phyloP scores from a whole-genome alignment of 2,888 invertebrate species.

The Limenitis camilla region DNA sequence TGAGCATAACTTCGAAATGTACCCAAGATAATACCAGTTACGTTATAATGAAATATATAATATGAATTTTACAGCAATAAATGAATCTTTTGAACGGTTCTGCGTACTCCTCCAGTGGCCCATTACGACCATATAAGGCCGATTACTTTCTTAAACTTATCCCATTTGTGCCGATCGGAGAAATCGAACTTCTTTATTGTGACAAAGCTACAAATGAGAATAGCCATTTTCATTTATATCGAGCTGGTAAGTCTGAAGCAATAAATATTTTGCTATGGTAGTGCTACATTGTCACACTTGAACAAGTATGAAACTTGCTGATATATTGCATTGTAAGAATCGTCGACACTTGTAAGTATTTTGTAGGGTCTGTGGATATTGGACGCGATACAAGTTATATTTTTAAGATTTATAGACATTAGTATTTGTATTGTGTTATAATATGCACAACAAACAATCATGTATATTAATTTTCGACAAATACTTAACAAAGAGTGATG shows the following conservation, averaged over 20 bases:
- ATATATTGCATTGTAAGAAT: constrained; percentile 39
- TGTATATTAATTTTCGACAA: no score
- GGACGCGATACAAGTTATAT: background rate
- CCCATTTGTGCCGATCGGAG: constrained; percentile 66
- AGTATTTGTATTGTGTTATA: background rate
- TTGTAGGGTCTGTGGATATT: background rate
- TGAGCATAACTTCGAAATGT: no score
- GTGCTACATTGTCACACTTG: constrained; percentile 26
- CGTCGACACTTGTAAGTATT: constrained; percentile 23
- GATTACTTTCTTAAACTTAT: constrained; percentile 73
- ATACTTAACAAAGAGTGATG: no score
- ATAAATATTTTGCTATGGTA: constrained; percentile 46
- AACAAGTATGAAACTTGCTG: constrained; percentile 42
- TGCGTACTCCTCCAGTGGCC: constrained; percentile 61
- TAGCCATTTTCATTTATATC: constrained; percentile 65
- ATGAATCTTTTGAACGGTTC: constrained; percentile 62
- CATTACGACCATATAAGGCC: constrained; percentile 71
- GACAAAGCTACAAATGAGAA: constrained; percentile 59
- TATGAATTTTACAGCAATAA: constrained; percentile 57
- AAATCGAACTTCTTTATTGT: constrained; percentile 69
- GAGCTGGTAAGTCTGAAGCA: constrained; percentile 45
- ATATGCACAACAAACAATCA: no score
- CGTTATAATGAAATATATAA: no score
- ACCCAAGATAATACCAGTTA: no score
- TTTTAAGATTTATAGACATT: background rate